A percentile compares a stretch with the other conserved stretches of the same genome.
Evolutionary conservation across 2,888 invertebrate genomes (phyloP).

Genomic region (Drosophila bunnanda): DNA sequence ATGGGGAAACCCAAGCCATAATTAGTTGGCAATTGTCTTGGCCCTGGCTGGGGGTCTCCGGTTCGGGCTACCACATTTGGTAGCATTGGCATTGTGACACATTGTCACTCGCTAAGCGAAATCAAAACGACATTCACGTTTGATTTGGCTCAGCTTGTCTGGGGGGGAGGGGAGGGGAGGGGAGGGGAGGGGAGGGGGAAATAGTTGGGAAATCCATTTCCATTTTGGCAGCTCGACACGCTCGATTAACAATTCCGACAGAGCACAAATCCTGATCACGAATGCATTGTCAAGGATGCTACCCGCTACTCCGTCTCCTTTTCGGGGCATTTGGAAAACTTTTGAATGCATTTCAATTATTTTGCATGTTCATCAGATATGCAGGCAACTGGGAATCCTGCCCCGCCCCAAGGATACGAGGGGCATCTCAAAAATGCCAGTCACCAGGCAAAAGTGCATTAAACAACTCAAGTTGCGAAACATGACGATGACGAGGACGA

Average conservation of each 20-base stretch:
- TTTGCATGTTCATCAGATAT: conserved; percentile 48
- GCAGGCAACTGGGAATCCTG: conserved; percentile 26
- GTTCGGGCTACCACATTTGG: not conserved
- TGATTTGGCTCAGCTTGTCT: conserved; percentile 10
- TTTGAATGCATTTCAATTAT: conserved; percentile 46
- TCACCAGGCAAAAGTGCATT: conserved; percentile 47
- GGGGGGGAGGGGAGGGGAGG: not conserved
- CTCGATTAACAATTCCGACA: conserved; percentile 33
- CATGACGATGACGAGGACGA: conserved; percentile 24
- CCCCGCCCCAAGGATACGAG: not conserved
- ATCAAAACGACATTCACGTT: conserved; percentile 2
- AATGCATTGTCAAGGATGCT: conserved; percentile 36
- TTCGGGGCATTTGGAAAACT: conserved; percentile 31
- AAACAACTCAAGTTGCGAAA: conserved; percentile 52
- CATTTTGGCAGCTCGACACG: conserved; percentile 35
- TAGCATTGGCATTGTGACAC: not conserved
- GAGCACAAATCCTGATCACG: conserved; percentile 40
- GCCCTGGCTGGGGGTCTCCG: not conserved
- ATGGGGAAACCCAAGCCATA: conserved; percentile 7
- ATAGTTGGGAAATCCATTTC: conserved; percentile 20
- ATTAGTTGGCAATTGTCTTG: conserved; percentile 37
- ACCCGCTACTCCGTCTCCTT: conserved; percentile 6
- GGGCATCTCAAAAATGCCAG: conserved; percentile 39
- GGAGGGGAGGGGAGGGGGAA: conserved; percentile 5
- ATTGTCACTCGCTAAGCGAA: conserved; percentile 5